Evolutionary conservation across 2,797 vertebrate species (phyloP), one percentile per base, ranked within the genome.

Genomic region (Enteromius afrohamiltoni): DNA sequence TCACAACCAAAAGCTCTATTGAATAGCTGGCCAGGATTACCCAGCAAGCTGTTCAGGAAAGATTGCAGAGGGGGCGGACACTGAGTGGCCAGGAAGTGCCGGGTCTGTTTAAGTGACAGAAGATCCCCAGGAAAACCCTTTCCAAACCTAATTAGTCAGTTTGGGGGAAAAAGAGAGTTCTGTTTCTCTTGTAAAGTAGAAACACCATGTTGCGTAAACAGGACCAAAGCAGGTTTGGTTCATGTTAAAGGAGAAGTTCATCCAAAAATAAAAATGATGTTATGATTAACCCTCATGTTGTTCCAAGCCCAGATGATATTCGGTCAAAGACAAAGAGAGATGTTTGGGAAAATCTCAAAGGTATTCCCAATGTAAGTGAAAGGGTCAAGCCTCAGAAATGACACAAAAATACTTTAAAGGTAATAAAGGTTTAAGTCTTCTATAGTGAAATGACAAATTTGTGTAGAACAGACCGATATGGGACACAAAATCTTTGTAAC

Each of bases 11-110:
- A 90, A 81, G 76, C 45, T 42, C 55, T 42, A n/a, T 62, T 88
- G 79, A 91, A 88, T 89, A 83, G 86, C 79, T 78, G 84, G 85
- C 87, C 87, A 78, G 51, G 86, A 87, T 90, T 88, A 86, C 77
- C 60, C 84, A 87, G 40, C 83, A 85, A 86, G 83, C 82, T 86
- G 40, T 70, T 78, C 79, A 77, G 80, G 88, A 68, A 82, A 90
- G 87, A 86, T 84, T 87, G 60, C 37, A 19, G 47, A 19, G 49
- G 64, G 47, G 60, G 64, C 6, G 77, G 79, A 80, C 71, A 60
- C 16, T 64, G 77, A 21, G 40, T 40, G 51, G 19, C 40, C 21
- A 42, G 67, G 42, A 40, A 64, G 76, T 67, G 58, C 53, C 37
- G 74, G 40, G 77, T 80, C 31, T 21, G 29, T 62, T 49, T 65